Base-by-base conservation (phyloP, 92 coral and sea anemone genomes). In the Ricordea florida region DNA sequence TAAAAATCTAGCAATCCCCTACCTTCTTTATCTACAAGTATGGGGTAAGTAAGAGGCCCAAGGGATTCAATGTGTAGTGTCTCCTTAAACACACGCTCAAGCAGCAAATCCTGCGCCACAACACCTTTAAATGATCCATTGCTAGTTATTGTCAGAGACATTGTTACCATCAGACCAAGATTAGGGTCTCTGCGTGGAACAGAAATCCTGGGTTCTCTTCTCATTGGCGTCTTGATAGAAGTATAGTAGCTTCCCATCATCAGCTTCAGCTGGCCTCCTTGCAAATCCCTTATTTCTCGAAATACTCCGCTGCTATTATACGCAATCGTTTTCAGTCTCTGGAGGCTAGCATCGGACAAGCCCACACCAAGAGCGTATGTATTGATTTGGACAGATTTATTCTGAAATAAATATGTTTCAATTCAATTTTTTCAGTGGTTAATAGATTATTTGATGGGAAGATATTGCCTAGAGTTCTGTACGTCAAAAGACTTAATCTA, bases 281-380 rank as follows among this genome's bases (percentile, higher is more conserved):
- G 50, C 30, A 62, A 66, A 57, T 82, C 93, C 25, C 22, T 35
- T 11, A 87, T 87, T 51, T 62, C 49, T 17, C 50, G 28, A 45
- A 82, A 87, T 15, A 76, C 59, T 2, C 89, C 93, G 35, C 69
- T 45, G 42, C 82, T 82, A 34, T 38, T 21, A 23, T 2, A 10
- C 1, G 93, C 72, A 22, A 87, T 87, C 16, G 22, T 60, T 57
- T 33, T 32, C 16, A 87, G 69, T 61, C 82, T 61, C 33, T 25
- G 56, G 30, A 45, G 64, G 62, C 72, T 42, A 25, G 24, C 47
- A 16, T n/a, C 1, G 18, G 28, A 27, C 36, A 89, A 52, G 29
- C 74, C 59, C 8, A 26, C 20, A 21, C 94, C 94, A 16, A 89
- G 80, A 28, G 88, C 94, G 75, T 89, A 89, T 6, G 89, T 74